Percentiles rank a stretch among this genome's conserved stretches.
These are phyloP conservation scores for Drosophila repletoides DNA, from an alignment of 1,140 invertebrate species.

Conservation along the genomic window DNA sequence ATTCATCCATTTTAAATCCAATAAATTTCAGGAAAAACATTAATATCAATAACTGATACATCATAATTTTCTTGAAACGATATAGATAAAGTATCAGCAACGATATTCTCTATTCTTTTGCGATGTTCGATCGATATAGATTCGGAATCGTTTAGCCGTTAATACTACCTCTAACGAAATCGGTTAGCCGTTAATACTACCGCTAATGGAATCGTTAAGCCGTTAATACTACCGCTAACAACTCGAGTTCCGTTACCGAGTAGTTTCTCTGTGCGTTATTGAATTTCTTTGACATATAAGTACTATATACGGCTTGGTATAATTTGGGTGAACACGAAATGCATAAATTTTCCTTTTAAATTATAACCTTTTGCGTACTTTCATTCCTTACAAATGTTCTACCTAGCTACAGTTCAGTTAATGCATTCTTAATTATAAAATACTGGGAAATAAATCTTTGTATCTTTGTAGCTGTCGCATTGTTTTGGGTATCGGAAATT, in stretches of 20 bases:
- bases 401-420: background rate
- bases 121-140: slow-evolving; percentile 25
- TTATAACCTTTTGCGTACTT: background rate
- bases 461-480: background rate
- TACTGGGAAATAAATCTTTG: background rate
- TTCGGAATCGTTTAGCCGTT: slow-evolving; percentile 11
- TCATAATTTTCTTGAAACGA: too few relatives aligned
- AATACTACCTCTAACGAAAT: slow-evolving; percentile 2
- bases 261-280: background rate
- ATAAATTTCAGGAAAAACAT: too few relatives aligned
- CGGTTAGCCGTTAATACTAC: background rate
- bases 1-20: too few relatives aligned
- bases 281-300: background rate
- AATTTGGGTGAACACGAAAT: too few relatives aligned
- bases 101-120: too few relatives aligned
- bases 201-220: slow-evolving; percentile 2
- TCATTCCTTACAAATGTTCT: background rate
- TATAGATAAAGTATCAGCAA: too few relatives aligned
- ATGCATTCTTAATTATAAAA: too few relatives aligned
- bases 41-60: too few relatives aligned
- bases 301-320: too few relatives aligned
- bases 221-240: background rate
- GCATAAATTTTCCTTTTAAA: too few relatives aligned
- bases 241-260: background rate
- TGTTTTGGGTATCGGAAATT: background rate